phyloP scores from a whole-genome alignment of 2,797 vertebrate genomes.

The Melanotaenia trifasciata region DNA sequence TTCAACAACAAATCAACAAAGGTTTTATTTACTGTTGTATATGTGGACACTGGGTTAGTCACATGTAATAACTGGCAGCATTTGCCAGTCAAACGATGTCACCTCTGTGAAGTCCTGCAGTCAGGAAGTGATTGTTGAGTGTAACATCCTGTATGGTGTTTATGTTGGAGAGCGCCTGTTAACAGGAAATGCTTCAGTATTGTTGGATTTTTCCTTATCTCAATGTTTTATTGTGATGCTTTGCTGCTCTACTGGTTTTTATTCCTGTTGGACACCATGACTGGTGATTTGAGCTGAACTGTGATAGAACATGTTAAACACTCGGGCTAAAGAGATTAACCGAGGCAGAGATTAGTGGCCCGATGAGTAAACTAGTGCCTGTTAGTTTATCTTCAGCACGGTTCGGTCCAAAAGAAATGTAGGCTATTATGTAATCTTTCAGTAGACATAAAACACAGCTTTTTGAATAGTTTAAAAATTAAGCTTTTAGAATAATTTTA shows the following conservation, averaged over 20 bases:
- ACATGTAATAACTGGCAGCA: slow-evolving; percentile 1
- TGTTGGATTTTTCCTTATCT: slow-evolving; percentile 34
- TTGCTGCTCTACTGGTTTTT: slow-evolving; percentile 7
- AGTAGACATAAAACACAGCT: background rate
- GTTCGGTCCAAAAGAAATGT: background rate
- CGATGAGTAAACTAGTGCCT: slow-evolving; percentile 35
- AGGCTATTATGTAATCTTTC: background rate
- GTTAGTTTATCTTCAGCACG: slow-evolving; percentile 35
- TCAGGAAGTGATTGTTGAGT: slow-evolving; percentile 47
- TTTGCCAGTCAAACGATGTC: slow-evolving; percentile 4
- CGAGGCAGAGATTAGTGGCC: slow-evolving; percentile 61
- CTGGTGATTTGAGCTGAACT: slow-evolving; percentile 30
- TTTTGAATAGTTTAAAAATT: background rate
- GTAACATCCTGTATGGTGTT: slow-evolving; percentile 41
- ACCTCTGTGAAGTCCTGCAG: slow-evolving; percentile 19
- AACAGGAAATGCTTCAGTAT: slow-evolving; percentile 45
- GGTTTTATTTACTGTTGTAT: background rate
- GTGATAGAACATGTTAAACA: slow-evolving; percentile 40
- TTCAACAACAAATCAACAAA: background rate
- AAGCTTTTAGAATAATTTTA: background rate
- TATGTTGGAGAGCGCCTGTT: slow-evolving; percentile 29
- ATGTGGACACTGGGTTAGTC: background rate
- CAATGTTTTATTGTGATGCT: slow-evolving; percentile 2
- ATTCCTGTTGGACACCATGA: background rate
- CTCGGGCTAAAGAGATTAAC: slow-evolving; percentile 69